Evolutionary conservation across 2,888 invertebrate genomes (phyloP), one percentile per base, ranked within the genome.

Genomic region (Drosophila nigricruria): DNA sequence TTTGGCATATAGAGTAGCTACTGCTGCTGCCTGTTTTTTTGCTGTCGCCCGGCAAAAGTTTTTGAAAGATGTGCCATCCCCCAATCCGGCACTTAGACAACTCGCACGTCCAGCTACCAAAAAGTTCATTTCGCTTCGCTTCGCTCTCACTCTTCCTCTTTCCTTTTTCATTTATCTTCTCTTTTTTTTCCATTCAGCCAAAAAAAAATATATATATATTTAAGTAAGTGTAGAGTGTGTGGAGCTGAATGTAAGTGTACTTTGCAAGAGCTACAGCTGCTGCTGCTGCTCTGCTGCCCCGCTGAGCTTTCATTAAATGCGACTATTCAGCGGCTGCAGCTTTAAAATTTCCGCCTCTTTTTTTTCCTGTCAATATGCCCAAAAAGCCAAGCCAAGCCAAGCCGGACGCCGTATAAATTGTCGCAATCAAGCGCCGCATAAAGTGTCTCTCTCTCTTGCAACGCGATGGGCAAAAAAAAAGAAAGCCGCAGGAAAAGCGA

Each of bases 41-140:
- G 77, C 83, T 80, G 88, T 88, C 84, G 81, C 80, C 69, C 56
- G 57, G 73, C 64, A 79, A 83, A 84, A 76, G 80, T 84, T 84
- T 84, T 85, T 88, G 86, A 84, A 84, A 84, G 84, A 84, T 84
- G 86, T 72, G 74, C 75, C 71, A 69, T 70, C 68, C 70, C 83
- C 72, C 73, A 65, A 69, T 57, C 54, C 74, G 60, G 74, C 74
- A 69, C 81, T 71, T 73, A 79, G 83, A 77, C 81, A 80, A 77
- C 80, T 79, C 79, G 81, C 84, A 88, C 84, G 84, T 85, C 84
- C 84, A 85, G 88, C 86, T 69, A 79, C 68, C 77, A 75, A 85
- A 84, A 88, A 84, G 86, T 77, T 77, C 77, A 77, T 78, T 73
- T 78, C 74, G 67, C 73, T 73, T 73, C 74, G 63, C 73, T 68